phyloP scores from a whole-genome alignment of 2,797 vertebrate species.

The Lutjanus argentimaculatus region DNA sequence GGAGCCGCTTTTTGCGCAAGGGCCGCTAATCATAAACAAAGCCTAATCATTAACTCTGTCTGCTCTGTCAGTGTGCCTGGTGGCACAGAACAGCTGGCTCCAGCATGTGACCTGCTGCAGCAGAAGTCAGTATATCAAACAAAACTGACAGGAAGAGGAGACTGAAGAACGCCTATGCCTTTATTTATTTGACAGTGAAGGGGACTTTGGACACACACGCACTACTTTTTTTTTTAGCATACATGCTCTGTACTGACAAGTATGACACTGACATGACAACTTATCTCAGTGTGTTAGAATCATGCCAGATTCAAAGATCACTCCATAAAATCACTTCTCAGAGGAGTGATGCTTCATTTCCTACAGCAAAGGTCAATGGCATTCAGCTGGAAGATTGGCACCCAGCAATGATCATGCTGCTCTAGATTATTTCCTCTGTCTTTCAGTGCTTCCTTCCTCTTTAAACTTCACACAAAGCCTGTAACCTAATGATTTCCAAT shows the following conservation, averaged over 20 bases:
- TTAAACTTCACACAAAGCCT: constrained; percentile 1
- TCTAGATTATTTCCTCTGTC: constrained; percentile 21
- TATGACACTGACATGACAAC: constrained; percentile 13
- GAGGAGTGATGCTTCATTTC: constrained; percentile 41
- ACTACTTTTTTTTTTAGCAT: constrained; percentile 9
- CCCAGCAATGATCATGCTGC: constrained; percentile 7
- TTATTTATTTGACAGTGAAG: constrained; percentile 44
- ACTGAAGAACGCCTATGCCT: not conserved
- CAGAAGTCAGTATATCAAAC: constrained; percentile 54
- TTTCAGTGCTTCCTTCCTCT: constrained; percentile 18
- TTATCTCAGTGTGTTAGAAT: constrained; percentile 46
- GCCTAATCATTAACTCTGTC: constrained; percentile 84
- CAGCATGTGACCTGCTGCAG: constrained; percentile 69
- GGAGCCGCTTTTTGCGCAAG: constrained; percentile 76
- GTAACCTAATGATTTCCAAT: constrained; percentile 43
- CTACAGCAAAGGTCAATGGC: constrained; percentile 59
- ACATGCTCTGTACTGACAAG: constrained; percentile 11
- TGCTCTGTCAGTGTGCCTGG: constrained; percentile 63
- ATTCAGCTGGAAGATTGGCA: constrained; percentile 5
- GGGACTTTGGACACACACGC: constrained; percentile 54
- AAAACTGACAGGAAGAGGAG: constrained; percentile 36
- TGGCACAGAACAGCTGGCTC: constrained; percentile 57
- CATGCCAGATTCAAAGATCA: constrained; percentile 57
- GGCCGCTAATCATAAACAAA: constrained; percentile 83
- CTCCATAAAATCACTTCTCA: constrained; percentile 47